A percentile compares a stretch with the other conserved stretches of the same genome.
Evolutionary conservation across 2,797 vertebrate species (phyloP).

Genomic region (Acrossocheilus fasciatus): DNA sequence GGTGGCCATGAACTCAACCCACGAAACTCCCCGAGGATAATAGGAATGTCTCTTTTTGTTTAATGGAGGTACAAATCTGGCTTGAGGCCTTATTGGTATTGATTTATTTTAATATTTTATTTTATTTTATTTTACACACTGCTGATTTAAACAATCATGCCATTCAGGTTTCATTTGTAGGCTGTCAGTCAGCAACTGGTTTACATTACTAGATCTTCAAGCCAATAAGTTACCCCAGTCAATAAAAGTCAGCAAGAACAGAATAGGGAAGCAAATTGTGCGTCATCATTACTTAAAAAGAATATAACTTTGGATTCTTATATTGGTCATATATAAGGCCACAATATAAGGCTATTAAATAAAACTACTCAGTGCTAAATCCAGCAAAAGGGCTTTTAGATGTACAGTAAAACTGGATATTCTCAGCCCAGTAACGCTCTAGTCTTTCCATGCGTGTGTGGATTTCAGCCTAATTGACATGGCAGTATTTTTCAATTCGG

Average conservation of each 20-base stretch:
- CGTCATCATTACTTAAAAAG: not conserved
- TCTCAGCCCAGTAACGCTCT: not conserved
- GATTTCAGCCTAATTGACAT: not conserved
- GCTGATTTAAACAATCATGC: not conserved
- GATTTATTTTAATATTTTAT: not conserved
- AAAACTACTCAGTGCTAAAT: not conserved
- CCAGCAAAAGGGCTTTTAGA: not conserved
- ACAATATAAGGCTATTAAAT: not conserved
- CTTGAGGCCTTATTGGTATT: not conserved
- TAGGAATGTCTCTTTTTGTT: conserved; percentile 2
- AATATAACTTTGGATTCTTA: not conserved
- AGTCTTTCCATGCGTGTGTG: not conserved
- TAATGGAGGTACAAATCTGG: not conserved
- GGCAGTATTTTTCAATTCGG: conserved; percentile 32
- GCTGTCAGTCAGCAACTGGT: conserved; percentile 7
- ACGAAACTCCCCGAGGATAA: not conserved
- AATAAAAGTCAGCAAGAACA: not conserved
- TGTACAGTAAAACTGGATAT: conserved; percentile 10
- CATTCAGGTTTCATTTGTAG: not conserved
- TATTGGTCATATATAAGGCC: not conserved
- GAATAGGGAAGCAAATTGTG: not conserved
- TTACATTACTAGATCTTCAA: not conserved
- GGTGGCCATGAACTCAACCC: not conserved
- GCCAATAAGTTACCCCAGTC: conserved; percentile 10
- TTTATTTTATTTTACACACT: not conserved